Evolutionary conservation across 30 jellyfish, hydroid and myxozoan species (phyloP).

Genomic region (Rhopilema esculentum): DNA sequence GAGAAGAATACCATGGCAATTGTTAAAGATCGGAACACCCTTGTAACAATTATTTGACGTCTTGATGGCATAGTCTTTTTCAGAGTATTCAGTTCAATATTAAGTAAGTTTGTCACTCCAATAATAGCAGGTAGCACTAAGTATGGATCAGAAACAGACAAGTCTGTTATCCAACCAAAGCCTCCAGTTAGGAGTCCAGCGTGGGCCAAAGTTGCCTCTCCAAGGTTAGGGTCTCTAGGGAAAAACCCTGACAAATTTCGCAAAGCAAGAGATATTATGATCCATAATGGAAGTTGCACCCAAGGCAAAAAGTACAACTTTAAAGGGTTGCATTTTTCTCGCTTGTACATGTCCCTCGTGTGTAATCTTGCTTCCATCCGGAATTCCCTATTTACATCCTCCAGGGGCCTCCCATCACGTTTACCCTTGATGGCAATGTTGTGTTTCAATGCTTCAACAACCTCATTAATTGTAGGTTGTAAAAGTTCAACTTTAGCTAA

Average conservation of each 20-base stretch:
- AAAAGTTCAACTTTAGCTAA: conserved; percentile 78
- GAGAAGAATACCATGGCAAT: conserved; percentile 73
- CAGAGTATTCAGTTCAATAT: conserved; percentile 84
- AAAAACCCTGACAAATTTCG: conserved; percentile 90
- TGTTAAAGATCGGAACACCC: conserved; percentile 65
- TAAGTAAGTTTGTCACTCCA: conserved; percentile 69
- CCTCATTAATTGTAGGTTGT: conserved; percentile 81
- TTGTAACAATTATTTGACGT: conserved; percentile 53
- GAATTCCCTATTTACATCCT: conserved; percentile 56
- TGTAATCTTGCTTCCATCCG: conserved; percentile 68
- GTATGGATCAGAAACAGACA: conserved; percentile 83
- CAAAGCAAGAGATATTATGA: conserved; percentile 84
- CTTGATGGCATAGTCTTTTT: conserved; percentile 65
- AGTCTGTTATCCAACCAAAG: conserved; percentile 81
- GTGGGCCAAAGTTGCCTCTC: conserved; percentile 16
- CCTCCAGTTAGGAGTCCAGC: conserved; percentile 82
- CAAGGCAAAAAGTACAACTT: conserved; percentile 85
- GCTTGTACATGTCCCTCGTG: conserved; percentile 71
- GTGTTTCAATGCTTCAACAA: conserved; percentile 69
- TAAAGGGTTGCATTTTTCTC: conserved; percentile 77
- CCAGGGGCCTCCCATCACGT: conserved; percentile 44
- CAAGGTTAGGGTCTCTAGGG: conserved; percentile 48
- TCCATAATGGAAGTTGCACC: conserved; percentile 94
- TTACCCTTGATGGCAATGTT: conserved; percentile 57
- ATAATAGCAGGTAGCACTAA: conserved; percentile 67